Evolutionary conservation across 64 coral and sea anemone species (phyloP).

Genomic region (Exaiptasia diaphana): DNA sequence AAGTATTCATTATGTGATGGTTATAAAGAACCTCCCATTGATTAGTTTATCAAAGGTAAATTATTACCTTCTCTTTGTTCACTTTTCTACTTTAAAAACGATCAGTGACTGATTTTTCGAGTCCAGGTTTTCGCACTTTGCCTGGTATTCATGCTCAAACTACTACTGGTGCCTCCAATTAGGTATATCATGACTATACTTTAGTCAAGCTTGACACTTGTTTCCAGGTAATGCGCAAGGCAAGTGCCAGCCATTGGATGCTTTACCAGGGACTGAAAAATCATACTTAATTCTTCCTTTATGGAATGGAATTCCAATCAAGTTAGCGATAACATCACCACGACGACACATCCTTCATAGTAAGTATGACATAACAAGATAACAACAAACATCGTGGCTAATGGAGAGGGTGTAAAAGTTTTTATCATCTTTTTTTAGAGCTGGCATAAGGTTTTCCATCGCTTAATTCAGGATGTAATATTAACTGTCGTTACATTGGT

Average conservation of each 20-base stretch:
- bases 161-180: too few relatives aligned
- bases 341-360: neutral
- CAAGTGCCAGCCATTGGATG: slow-evolving; percentile 64
- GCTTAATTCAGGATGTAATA: slow-evolving; percentile 12
- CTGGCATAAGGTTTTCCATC: neutral
- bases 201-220: neutral
- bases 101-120: too few relatives aligned
- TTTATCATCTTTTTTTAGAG: neutral
- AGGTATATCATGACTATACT: too few relatives aligned
- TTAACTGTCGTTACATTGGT: slow-evolving; percentile 46
- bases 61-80: too few relatives aligned
- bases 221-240: slow-evolving; percentile 86
- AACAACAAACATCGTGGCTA: too few relatives aligned
- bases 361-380: too few relatives aligned
- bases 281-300: slow-evolving; percentile 70
- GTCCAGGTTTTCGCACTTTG: too few relatives aligned
- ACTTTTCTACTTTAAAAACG: too few relatives aligned
- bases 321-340: slow-evolving; percentile 30
- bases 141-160: too few relatives aligned
- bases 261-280: slow-evolving; percentile 49
- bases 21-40: slow-evolving; percentile 64
- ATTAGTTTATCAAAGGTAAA: slow-evolving; percentile 96
- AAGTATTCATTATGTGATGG: slow-evolving; percentile 87
- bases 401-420: too few relatives aligned
- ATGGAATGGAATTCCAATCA: slow-evolving; percentile 36